Evolutionary conservation across 53 echinoderm and acorn worm genomes (phyloP).

Genomic region (Paracentrotus lividus): DNA sequence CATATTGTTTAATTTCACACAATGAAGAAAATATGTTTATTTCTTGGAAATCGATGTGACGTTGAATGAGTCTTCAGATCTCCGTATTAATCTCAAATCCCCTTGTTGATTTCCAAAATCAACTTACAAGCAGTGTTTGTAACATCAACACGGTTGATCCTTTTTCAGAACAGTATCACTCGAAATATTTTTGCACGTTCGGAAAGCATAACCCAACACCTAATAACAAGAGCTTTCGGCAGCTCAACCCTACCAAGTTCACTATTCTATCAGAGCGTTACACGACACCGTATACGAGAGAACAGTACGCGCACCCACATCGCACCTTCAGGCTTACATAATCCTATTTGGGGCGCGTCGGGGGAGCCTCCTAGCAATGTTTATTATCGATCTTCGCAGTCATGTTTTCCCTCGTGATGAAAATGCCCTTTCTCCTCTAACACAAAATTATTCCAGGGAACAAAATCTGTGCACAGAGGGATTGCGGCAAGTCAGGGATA

Average conservation of each 20-base stretch:
- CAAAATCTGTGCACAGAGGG: not conserved
- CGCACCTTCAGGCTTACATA: not conserved
- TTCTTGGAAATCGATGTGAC: no score
- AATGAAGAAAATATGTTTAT: no score
- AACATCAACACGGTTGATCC: not conserved
- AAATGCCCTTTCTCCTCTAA: not conserved
- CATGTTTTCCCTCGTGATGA: conserved; percentile 1
- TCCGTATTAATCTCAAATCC: not conserved
- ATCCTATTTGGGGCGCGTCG: not conserved
- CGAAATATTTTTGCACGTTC: not conserved
- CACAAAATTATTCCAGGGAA: not conserved
- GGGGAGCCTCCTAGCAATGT: not conserved
- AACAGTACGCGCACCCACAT: not conserved
- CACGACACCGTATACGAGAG: not conserved
- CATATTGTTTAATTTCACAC: no score
- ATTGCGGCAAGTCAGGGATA: not conserved
- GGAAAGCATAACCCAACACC: not conserved
- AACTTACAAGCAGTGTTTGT: not conserved
- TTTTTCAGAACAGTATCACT: not conserved
- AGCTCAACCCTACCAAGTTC: not conserved
- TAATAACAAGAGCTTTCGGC: not conserved
- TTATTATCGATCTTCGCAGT: conserved; percentile 21
- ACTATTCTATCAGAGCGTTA: conserved; percentile 20
- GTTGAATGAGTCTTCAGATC: no score
- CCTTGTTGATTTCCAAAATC: not conserved